A percentile compares a stretch with the other conserved stretches of the same genome.
phyloP scores from a whole-genome alignment of 92 coral and sea anemone genomes.

The Zoanthus sociatus region DNA sequence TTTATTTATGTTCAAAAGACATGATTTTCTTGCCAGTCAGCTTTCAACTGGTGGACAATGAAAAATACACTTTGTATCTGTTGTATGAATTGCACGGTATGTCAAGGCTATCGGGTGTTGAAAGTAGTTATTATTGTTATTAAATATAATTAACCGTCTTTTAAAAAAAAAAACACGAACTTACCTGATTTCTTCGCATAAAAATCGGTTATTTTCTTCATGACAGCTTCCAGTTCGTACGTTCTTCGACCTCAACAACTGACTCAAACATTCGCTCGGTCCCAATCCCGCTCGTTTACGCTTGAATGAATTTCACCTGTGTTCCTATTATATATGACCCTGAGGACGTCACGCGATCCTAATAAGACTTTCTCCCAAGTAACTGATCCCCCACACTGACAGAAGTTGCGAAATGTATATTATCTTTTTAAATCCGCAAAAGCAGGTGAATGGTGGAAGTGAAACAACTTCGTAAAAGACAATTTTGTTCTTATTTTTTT shows the following conservation, averaged over 20 bases:
- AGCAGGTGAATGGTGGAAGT: slow-evolving; percentile 39
- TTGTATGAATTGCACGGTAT: slow-evolving; percentile 30
- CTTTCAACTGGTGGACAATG: slow-evolving; percentile 21
- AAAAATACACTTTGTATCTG: slow-evolving; percentile 17
- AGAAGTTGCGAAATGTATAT: slow-evolving; percentile 16
- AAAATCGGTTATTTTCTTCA: slow-evolving; percentile 36
- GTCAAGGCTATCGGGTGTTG: slow-evolving; percentile 38
- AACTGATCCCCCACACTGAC: not conserved
- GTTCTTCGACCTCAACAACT: too few relatives aligned
- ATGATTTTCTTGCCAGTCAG: slow-evolving; percentile 54
- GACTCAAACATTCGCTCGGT: slow-evolving; percentile 23
- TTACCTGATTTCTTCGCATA: slow-evolving; percentile 30
- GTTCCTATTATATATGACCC: slow-evolving; percentile 31
- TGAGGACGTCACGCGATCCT: too few relatives aligned
- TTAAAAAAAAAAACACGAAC: slow-evolving; percentile 32
- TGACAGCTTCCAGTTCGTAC: too few relatives aligned
- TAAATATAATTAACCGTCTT: slow-evolving; percentile 13
- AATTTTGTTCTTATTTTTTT: slow-evolving; percentile 19
- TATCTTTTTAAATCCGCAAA: slow-evolving; percentile 11
- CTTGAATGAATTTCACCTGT: slow-evolving; percentile 38
- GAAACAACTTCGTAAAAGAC: slow-evolving; percentile 37
- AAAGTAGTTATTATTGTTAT: slow-evolving; percentile 25
- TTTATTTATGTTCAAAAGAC: slow-evolving; percentile 47
- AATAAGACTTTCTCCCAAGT: not conserved
- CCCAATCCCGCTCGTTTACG: slow-evolving; percentile 45